Evolutionary conservation across 1,140 invertebrate genomes (phyloP), one percentile per base, ranked within the genome.

Genomic region (Drosophila auraria): DNA sequence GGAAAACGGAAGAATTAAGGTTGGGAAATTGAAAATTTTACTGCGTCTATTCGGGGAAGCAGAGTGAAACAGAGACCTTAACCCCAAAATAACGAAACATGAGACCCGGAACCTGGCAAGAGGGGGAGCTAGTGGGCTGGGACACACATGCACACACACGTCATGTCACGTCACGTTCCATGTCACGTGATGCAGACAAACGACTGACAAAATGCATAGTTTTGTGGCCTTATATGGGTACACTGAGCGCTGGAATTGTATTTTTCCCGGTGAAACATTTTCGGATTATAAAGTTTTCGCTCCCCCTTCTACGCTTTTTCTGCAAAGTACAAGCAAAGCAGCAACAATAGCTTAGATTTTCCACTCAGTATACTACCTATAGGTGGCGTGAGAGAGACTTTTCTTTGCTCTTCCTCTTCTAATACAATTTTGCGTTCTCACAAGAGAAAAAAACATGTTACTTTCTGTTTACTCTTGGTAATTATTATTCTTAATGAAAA

Each of bases 161-260:
- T 68, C 59, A 79, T 40, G 63, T 74, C 49, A 64, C 64, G 70
- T 76, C 74, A 59, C 70, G 64, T 68, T 54, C 40, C 53, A n/a
- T 72, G 80, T 78, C 77, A 80, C 71, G 82, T 78, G 54, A 57
- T 57, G 54, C 54, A 84, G 86, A 89, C 84, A 89, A 89, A 84
- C 78, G 78, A 84, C 66, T 79, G 84, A 86, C 83, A 86, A 76
- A 63, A 57, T 47, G 49, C 36, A 7, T 25, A 60, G 54, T 60
- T 64, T 25, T 64, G 53, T 23, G 56, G 56, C 56, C 36, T 15
- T 58, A 8, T 58, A 44, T 42, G 81, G 73, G 54, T 49, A 64
- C 54, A 57, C 36, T n/a, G 1, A 17, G 33, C 5, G 1, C 15
- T n/a, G 7, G 9, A 42, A 42, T n/a, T 33, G 30, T 36, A 36